These are phyloP conservation scores for Prolemur simus DNA, from an alignment of 2,113 vertebrate species.

Conservation along the genomic window DNA sequence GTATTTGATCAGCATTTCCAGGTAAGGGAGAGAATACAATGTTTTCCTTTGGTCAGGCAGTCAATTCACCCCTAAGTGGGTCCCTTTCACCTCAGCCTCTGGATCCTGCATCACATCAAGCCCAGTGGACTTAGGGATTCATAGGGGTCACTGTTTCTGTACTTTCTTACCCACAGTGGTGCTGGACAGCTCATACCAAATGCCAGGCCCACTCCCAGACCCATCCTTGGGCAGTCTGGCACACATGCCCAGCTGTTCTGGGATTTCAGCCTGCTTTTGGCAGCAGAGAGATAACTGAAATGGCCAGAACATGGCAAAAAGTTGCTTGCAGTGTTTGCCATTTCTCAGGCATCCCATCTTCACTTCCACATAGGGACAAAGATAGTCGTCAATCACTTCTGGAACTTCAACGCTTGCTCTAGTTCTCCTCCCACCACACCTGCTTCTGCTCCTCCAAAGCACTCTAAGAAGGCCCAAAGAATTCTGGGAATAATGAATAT, in stretches of 20 bases:
- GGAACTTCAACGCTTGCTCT: not conserved
- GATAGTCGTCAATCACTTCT: not conserved
- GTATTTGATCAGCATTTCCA: not conserved
- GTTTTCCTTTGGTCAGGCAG: not conserved
- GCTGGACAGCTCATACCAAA: not conserved
- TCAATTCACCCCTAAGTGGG: not conserved
- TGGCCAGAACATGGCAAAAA: not conserved
- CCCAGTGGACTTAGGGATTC: not conserved
- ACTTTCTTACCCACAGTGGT: not conserved
- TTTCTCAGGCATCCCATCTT: not conserved
- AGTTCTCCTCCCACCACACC: not conserved
- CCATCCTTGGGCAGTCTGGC: not conserved
- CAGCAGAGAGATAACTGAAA: not conserved
- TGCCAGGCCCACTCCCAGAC: not conserved
- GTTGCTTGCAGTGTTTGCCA: not conserved
- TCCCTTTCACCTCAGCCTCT: not conserved
- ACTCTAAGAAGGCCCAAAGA: not conserved
- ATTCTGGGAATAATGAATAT: not conserved
- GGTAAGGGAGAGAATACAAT: not conserved
- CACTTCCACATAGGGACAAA: not conserved
- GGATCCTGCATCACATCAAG: not conserved
- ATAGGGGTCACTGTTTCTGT: not conserved
- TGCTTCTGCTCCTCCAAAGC: not conserved
- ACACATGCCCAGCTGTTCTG: not conserved
- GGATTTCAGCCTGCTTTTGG: not conserved